Conservation (phyloP, 2,113 vertebrate species). For the Capreolus pygargus region DNA sequence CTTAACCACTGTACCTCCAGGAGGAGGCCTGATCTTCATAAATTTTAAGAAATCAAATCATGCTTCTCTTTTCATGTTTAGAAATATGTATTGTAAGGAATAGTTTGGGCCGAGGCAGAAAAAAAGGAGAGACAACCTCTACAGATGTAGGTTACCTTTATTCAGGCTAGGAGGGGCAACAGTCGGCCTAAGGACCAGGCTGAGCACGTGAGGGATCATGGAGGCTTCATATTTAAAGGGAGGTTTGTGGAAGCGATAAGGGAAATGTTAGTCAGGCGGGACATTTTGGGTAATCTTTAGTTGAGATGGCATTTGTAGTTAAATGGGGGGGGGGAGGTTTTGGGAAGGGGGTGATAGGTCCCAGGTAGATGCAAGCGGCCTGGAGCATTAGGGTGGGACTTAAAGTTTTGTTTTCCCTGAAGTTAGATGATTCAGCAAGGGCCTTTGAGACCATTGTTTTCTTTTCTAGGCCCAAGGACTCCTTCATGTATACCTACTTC, state of each 20-base stretch:
- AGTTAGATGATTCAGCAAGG: not conserved
- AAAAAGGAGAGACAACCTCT: not conserved
- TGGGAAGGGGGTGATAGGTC: not conserved
- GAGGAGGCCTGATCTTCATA: not conserved
- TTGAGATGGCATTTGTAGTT: not conserved
- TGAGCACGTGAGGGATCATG: not conserved
- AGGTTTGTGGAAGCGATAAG: not conserved
- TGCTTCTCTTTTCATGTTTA: not conserved
- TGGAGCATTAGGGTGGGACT: not conserved
- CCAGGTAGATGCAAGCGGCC: not conserved
- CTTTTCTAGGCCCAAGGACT: not conserved
- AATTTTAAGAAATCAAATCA: not conserved
- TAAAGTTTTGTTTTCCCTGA: not conserved
- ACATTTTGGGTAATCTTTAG: not conserved
- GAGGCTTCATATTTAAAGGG: not conserved
- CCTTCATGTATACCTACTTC: not conserved
- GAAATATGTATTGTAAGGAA: not conserved
- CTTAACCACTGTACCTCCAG: not conserved
- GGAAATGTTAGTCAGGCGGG: not conserved
- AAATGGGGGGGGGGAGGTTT: not conserved
- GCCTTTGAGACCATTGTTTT: not conserved
- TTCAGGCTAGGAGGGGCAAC: not conserved
- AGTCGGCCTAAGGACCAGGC: not conserved
- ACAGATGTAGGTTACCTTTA: not conserved
- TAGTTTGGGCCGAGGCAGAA: not conserved